Conservation (phyloP, 2,113 vertebrate genomes). For the Protobothrops flavoviridis region DNA sequence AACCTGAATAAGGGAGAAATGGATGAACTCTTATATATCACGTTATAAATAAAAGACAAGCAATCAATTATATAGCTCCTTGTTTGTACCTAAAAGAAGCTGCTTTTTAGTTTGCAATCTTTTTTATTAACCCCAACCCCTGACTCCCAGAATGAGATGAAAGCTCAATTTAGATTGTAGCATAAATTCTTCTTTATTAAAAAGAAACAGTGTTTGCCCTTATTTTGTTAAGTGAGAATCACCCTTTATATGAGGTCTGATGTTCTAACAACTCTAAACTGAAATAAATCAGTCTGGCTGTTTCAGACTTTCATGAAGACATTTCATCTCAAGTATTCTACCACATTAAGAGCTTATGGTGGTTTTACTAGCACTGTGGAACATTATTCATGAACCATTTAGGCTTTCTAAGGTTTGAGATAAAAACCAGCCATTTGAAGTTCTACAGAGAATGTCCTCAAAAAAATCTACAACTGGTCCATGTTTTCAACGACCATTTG, state of each 20-base stretch:
- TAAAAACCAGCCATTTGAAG: background rate
- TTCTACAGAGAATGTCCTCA: background rate
- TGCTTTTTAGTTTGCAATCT: background rate
- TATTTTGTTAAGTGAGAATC: background rate
- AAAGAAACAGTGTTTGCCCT: background rate
- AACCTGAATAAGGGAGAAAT: background rate
- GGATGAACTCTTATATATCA: background rate
- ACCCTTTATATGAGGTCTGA: background rate
- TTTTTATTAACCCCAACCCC: background rate
- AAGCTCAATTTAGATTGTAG: background rate
- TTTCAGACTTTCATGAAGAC: conserved; percentile 1
- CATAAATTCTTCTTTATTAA: background rate
- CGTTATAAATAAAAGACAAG: background rate
- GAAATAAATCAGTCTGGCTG: background rate
- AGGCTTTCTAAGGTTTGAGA: conserved; percentile 3
- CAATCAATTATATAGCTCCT: no score
- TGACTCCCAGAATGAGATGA: background rate
- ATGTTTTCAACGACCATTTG: no score
- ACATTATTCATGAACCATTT: background rate
- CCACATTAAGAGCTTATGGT: conserved; percentile 27
- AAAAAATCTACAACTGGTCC: background rate
- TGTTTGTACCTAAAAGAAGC: background rate
- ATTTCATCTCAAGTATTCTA: conserved; percentile 5
- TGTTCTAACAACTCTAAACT: conserved; percentile 3
- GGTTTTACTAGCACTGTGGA: conserved; percentile 3